Evolutionary conservation across 2,113 vertebrate genomes (phyloP), one percentile per base, ranked within the genome.

Genomic region (Delphinus delphis): DNA sequence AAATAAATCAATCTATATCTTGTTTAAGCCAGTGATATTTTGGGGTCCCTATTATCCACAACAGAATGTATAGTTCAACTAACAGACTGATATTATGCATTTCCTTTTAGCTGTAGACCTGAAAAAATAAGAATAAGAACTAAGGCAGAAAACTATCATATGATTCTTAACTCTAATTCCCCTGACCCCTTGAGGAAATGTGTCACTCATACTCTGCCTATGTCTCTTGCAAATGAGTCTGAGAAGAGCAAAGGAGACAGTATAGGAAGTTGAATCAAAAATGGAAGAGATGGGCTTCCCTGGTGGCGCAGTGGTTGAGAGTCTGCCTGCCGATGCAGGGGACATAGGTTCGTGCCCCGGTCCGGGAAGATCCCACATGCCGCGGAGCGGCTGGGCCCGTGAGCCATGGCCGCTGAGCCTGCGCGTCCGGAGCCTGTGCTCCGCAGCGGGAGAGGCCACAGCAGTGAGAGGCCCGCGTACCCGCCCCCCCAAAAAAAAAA

Each of bases 211-310:
- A 88, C 44, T 73, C 88, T 81, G 41, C 25, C 8, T 17, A 2
- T 18, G 47, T 23, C 11, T 67, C 67, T 10, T 58, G 71, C 36
- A 90, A 94, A 74, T 44, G 41, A 91, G 28, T 86, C 85, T 82
- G 47, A 87, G 74, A 67, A 91, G 90, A 83, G 44, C 25, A 36
- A 95, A 62, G 12, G 33, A 91, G 28, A 85, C 18, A 8, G 13
- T 80, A 20, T 28, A 85, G 33, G 65, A 97, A 92, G 25, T 11
- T 84, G 58, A 91, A 87, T 89, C 21, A 93, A 74, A 95, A 71
- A 60, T 26, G 60, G 55, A 73, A 88, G 53, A 41, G 28, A 79
- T 8, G 1, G 44, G 44, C 9, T 47, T 47, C 44, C 44, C 44
- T 47, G 44, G 44, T 47, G 44, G 44, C 10, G 2, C 44, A 47